Evolutionary conservation across 2,888 invertebrate genomes (phyloP), one percentile per base, ranked within the genome.

Genomic region (Gastracanthus pulcherrimus): DNA sequence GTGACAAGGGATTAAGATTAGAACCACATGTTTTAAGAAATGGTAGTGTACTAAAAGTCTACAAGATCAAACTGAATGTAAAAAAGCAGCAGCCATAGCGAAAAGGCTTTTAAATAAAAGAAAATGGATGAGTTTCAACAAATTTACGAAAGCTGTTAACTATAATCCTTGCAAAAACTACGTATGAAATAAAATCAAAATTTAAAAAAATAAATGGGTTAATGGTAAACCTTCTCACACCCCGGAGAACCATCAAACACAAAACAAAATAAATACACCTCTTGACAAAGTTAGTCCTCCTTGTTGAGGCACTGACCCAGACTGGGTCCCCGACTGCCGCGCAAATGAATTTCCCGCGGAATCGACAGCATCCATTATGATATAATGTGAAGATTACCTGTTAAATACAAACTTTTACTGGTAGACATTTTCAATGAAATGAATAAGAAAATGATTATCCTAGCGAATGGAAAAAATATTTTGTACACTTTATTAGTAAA

Each of bases 71-170:
- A 26, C 71, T 13, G 64, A 64, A 16, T 78, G 78, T 29, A 83
- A 83, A 31, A 78, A 72, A 38, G 34, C 67, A 23, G 48, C 38
- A 9, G 76, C 80, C 31, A 55, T 16, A 69, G 64, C 13, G 70
- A 76, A 71, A 76, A 67, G 38, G 55, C 38, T 9, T 80, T 55
- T 76, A n/a, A 76, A 77, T 70, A 82, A 74, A 82, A 74, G 62
- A 76, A 72, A 76, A 76, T 66, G 72, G 26, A 16, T 2, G 70
- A 31, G n/a, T 34, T 66, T 66, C 29, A 66, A 29, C n/a, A 29
- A 66, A 19, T 80, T 82, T 72, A 60, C 82, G 23, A 36, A 64
- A 4, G 36, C 66, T 31, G 5, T 82, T 0, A 62, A 82, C n/a
- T 16, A 69, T 23, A 72, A 67, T 38, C 19, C 9, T 16, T 60